Evolutionary conservation across 2,888 invertebrate genomes (phyloP), one percentile per base, ranked within the genome.

Genomic region (Mycalesis mineus): DNA sequence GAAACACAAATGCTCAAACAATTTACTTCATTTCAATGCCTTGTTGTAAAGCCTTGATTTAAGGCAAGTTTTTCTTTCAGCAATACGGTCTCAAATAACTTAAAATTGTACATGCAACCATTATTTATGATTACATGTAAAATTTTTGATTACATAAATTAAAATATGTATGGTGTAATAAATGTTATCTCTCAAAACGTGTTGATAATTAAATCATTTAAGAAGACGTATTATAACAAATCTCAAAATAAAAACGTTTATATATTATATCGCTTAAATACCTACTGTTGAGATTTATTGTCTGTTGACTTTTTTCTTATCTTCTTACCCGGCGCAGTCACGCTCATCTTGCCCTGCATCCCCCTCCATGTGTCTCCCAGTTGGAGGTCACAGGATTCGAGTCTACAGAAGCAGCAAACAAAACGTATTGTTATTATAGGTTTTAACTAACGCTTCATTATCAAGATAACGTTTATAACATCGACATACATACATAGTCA

Each of bases 361-460:
- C 94, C 94, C 93, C 94, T 94, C 91, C 93, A 90, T 90, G 90
- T 88, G 90, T 90, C 90, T 87, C 90, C 90, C 85, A 88, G 88
- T 83, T 90, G 95, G 91, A 95, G 93, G 91, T 96, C 95, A 95
- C 95, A 94, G 92, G 95, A 95, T 93, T 95, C 95, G 92, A 95
- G 94, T 95, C 96, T 96, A 92, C 69, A 84, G 82, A 81, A 86
- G 82, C 82, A 86, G 82, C 82, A 93, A 94, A 85, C 76, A 84
- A 72, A 83, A 82, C 79, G 77, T 77, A 79, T 78, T 77, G 73
- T 81, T 79, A 82, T 78, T 82, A 82, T 56, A 78, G 31, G 22
- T 22, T 22, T 22, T 14, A 74, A 71, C 51, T 59, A 40, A 39
- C 47, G 15, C 48, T 39, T 55, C 11, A 14, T 29, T 47, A 47